Conservation (phyloP, 2,888 invertebrate species). For the Eurytoma adleriae region DNA sequence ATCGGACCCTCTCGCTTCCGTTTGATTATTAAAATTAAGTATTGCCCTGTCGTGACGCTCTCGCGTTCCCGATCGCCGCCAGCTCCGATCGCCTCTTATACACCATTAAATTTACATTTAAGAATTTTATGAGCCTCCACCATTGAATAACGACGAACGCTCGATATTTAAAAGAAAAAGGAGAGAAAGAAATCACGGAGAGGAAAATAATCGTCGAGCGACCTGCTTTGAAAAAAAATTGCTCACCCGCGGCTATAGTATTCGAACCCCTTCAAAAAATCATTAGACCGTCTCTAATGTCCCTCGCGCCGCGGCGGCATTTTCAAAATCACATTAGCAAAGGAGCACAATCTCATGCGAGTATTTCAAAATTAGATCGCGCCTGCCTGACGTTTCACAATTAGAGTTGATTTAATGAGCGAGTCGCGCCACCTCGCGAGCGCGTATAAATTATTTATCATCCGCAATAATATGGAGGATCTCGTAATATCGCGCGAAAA, state of each 20-base stretch:
- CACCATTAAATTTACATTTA: conserved; percentile 36
- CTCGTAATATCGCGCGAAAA: conserved; percentile 51
- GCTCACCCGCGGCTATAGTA: no score
- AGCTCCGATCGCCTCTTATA: conserved; percentile 30
- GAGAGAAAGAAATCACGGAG: no score
- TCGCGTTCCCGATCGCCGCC: neutral
- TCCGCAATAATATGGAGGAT: conserved; percentile 49
- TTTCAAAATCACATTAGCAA: conserved; percentile 18
- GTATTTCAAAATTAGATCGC: conserved; percentile 51
- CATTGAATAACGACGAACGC: conserved; percentile 29
- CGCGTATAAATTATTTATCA: conserved; percentile 52
- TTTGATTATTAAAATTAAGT: conserved; percentile 25
- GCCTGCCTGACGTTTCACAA: conserved; percentile 34
- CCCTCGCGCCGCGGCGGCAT: neutral
- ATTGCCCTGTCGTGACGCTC: conserved; percentile 17
- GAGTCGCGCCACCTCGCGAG: neutral
- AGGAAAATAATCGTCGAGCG: no score
- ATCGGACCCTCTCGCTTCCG: neutral
- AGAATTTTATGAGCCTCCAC: conserved; percentile 21
- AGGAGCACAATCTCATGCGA: conserved; percentile 19
- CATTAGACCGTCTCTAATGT: no score
- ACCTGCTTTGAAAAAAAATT: no score
- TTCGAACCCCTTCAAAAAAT: no score
- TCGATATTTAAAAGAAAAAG: no score
- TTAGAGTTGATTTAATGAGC: conserved; percentile 47